Base-by-base conservation (phyloP, 2,113 vertebrate genomes). In the Irena cyanogastra region DNA sequence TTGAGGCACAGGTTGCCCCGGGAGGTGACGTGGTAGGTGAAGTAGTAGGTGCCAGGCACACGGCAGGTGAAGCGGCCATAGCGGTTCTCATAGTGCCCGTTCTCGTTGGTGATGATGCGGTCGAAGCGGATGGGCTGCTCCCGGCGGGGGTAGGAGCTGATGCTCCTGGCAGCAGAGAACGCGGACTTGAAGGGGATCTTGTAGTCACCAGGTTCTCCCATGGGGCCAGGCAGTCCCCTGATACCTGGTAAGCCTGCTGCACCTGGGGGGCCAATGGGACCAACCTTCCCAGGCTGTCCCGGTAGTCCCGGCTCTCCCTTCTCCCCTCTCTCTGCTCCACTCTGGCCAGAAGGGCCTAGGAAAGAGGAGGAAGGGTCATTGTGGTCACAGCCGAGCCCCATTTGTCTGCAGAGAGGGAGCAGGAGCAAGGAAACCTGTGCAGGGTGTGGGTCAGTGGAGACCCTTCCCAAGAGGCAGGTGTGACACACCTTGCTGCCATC, bases 11-110 rank as follows among this genome's bases (percentile, higher is more conserved):
- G 96, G 64, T 93, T 96, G 15, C 89, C 93, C 0, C 93, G 90
- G 4, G 98, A 98, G 10, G 98, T 98, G 96, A 97, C 94, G 0
- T 99, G 98, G 92, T 98, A 99, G 77, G 98, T 98, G 91, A 99
- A 98, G 88, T 98, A 99, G 94, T 99, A 99, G 64, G 98, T 78
- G 16, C 98, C 99, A 0, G 98, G 93, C 54, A 97, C 64, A 7
- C 2, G 52, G 84, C 98, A 98, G 13, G 12, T 94, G 95, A 99
- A 99, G 61, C 97, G 97, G 18, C 98, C 97, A 0, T 52, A 97
- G 12, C 96, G 95, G 11, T 80, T 90, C 50, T 98, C 97, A 0
- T 98, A 98, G 87, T 98, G 96, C 0, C 31, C 21, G 3, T 88
- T 87, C 35, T 45, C 31, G 0, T 97, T 98, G 92, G 95, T 83